Percentiles rank a stretch among this genome's conserved stretches.
phyloP scores from a whole-genome alignment of 2,888 invertebrate species.

The Eumerus sabulonum region DNA sequence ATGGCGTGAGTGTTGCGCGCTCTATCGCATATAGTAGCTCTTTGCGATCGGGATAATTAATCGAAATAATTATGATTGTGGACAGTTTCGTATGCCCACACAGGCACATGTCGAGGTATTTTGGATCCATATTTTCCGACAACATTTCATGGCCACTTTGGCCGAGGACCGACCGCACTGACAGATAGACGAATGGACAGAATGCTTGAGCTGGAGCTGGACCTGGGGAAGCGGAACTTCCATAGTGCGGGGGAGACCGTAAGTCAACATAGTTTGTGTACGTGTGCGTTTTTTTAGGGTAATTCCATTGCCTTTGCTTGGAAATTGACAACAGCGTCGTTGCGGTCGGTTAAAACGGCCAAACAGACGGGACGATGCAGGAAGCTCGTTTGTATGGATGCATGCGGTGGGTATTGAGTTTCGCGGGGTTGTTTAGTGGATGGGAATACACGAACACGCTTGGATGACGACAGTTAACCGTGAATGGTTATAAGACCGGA shows the following conservation, averaged over 20 bases:
- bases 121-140: conserved; percentile 30
- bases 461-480: conserved; percentile 58
- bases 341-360: neutral
- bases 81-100: conserved; percentile 40
- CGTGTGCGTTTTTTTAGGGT: conserved; percentile 35
- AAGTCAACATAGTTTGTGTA: conserved; percentile 29
- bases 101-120: conserved; percentile 10
- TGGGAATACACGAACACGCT: neutral
- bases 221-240: too few relatives aligned
- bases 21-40: conserved; percentile 35
- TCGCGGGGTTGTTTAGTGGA: conserved; percentile 7
- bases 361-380: too few relatives aligned
- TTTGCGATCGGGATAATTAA: conserved; percentile 60
- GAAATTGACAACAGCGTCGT: conserved; percentile 36
- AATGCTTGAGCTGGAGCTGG: too few relatives aligned
- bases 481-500: conserved; percentile 63
- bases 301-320: conserved; percentile 40
- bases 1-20: conserved; percentile 1
- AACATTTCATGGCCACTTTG: conserved; percentile 36
- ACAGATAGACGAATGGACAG: too few relatives aligned
- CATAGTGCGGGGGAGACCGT: neutral
- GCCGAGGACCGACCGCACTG: neutral
- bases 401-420: too few relatives aligned
- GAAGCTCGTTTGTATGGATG: too few relatives aligned
- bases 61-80: conserved; percentile 63